These are phyloP conservation scores for Chorisops tibialis DNA, from an alignment of 2,888 invertebrate species.

Conservation along the genomic window DNA sequence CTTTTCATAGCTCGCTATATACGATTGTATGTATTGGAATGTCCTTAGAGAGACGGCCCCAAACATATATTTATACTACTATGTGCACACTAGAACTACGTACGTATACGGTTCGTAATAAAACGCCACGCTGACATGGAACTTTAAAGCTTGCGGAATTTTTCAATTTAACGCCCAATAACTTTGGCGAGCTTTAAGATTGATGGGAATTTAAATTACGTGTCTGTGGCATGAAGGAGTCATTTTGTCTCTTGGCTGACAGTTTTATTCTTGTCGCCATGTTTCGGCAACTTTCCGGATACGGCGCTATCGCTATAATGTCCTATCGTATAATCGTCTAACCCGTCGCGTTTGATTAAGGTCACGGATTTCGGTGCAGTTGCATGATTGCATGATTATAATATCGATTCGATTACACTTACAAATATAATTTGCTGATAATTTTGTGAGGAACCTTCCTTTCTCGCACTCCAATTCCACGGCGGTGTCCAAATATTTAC, in stretches of 20 bases:
- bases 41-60: background rate
- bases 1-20: too few species aligned
- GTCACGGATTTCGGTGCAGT: too few species aligned
- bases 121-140: conserved; percentile 30
- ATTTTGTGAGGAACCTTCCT: too few species aligned
- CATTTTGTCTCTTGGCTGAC: conserved; percentile 35
- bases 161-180: conserved; percentile 41
- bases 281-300: conserved; percentile 20
- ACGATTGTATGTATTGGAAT: background rate
- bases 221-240: conserved; percentile 38
- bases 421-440: too few species aligned
- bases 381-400: too few species aligned
- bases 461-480: too few species aligned
- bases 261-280: conserved; percentile 37
- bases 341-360: too few species aligned
- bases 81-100: conserved; percentile 9
- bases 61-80: conserved; percentile 6
- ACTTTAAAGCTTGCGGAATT: conserved; percentile 37
- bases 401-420: too few species aligned
- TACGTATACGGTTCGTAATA: conserved; percentile 14
- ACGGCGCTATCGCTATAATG: background rate
- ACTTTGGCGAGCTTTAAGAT: conserved; percentile 40
- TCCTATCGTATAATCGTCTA: too few species aligned
- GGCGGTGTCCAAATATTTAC: too few species aligned
- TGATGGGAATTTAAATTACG: conserved; percentile 41